phyloP scores from a whole-genome alignment of 2,797 vertebrate genomes.

The Tiaroga cobitis region DNA sequence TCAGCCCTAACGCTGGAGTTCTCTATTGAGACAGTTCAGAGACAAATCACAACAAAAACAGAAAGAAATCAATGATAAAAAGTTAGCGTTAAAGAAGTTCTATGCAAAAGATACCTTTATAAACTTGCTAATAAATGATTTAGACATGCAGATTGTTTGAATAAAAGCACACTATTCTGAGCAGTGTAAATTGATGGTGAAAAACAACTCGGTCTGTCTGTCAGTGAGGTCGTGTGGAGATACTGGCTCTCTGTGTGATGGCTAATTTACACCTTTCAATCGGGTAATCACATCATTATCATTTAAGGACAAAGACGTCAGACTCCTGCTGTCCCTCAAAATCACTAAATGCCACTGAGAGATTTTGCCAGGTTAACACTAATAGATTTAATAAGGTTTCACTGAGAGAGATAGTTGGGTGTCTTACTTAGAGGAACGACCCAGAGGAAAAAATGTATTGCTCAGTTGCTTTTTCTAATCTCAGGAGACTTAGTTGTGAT shows the following conservation, averaged over 20 bases:
- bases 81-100: neutral
- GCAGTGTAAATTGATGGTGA: neutral
- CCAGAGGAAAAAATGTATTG: too few relatives aligned
- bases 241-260: neutral
- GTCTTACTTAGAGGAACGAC: neutral
- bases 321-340: constrained; percentile 5
- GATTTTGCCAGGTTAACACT: neutral
- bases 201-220: constrained; percentile 3
- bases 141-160: neutral
- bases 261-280: constrained; percentile 18
- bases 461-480: too few relatives aligned
- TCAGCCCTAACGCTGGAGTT: neutral
- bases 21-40: neutral
- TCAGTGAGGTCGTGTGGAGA: neutral
- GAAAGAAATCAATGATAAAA: neutral
- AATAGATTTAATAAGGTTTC: constrained; percentile 19
- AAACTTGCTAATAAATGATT: neutral
- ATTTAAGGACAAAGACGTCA: neutral
- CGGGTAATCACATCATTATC: constrained; percentile 15
- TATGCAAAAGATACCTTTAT: neutral
- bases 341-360: constrained; percentile 11
- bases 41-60: neutral
- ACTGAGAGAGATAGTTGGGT: neutral
- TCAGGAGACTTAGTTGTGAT: too few relatives aligned
- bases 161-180: neutral